Evolutionary conservation across 2,888 invertebrate species (phyloP), one percentile per base, ranked within the genome.

Genomic region (Agelastica alni): DNA sequence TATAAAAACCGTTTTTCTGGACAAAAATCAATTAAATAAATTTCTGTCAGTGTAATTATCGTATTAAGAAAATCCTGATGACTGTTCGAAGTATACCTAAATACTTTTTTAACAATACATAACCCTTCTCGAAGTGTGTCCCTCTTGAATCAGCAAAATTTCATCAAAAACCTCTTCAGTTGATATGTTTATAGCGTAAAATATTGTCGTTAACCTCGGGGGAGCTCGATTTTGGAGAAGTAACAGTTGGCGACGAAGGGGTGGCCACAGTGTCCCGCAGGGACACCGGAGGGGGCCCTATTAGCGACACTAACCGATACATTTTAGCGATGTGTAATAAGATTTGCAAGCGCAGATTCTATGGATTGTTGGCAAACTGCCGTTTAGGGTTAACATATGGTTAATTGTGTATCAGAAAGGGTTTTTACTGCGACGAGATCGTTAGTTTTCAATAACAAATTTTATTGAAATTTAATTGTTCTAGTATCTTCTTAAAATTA

Each of bases 241-340:
- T 70, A 68, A 70, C 70, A 70, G 70, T 70, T 70, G 70, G 67
- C 60, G 62, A 56, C 59, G 61, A 67, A 68, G 68, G 69, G 70
- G 65, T 62, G 60, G 55, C 57, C 46, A 49, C 36, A 60, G 60
- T 55, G 54, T 60, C 68, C 64, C 61, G 64, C 65, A 49, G 67
- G 48, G 62, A 39, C 58, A 45, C 65, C 60, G 58, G 64, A 62
- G 65, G 66, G 68, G 66, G 68, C 65, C 65, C 69, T 68, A 70
- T 70, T 70, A 70, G 70, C 65, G 68, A 69, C 69, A 68, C 67
- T 65, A 66, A 63, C 62, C 64, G 60, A 63, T 62, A 56, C 60
- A 68, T 61, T 66, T 67, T 66, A 65, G 61, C 68, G 60, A 63
- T 49, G n/a, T n/a, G 64, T 69, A 61, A 61, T 58, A 56, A 55